Percentiles rank a stretch among this genome's conserved stretches.
These are phyloP conservation scores for Bettongia penicillata DNA, from an alignment of 2,113 vertebrate species.

Conservation along the genomic window DNA sequence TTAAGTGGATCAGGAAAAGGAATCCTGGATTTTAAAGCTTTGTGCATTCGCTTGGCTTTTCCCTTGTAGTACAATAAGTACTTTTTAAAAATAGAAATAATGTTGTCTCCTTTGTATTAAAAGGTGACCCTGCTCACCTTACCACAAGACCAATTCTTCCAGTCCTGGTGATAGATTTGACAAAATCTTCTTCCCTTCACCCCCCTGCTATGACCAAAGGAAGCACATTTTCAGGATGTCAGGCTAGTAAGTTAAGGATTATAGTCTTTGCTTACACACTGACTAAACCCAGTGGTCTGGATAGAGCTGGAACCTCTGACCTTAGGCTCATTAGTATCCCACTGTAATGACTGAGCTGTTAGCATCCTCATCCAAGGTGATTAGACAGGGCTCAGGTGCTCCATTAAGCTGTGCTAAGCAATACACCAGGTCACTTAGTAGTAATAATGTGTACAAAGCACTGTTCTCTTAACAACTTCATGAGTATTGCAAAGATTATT, in stretches of 20 bases:
- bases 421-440: background rate
- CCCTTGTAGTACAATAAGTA: background rate
- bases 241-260: too few species aligned
- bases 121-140: background rate
- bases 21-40: background rate
- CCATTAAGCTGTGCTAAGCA: background rate
- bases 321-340: background rate
- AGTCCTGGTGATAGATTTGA: background rate
- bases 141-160: background rate
- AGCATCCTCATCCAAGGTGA: background rate
- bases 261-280: background rate
- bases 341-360: background rate
- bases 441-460: background rate
- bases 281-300: background rate
- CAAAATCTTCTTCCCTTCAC: background rate
- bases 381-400: background rate
- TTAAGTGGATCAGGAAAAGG: background rate
- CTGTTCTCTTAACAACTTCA: conserved; percentile 4
- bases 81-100: conserved; percentile 22
- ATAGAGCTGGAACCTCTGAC: background rate
- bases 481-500: background rate
- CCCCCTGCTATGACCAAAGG: background rate
- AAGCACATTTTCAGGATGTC: background rate
- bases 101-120: background rate
- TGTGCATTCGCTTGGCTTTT: conserved; percentile 45